These are phyloP conservation scores for Colistium nudipinnis DNA, from an alignment of 2,113 vertebrate species.

Conservation along the genomic window DNA sequence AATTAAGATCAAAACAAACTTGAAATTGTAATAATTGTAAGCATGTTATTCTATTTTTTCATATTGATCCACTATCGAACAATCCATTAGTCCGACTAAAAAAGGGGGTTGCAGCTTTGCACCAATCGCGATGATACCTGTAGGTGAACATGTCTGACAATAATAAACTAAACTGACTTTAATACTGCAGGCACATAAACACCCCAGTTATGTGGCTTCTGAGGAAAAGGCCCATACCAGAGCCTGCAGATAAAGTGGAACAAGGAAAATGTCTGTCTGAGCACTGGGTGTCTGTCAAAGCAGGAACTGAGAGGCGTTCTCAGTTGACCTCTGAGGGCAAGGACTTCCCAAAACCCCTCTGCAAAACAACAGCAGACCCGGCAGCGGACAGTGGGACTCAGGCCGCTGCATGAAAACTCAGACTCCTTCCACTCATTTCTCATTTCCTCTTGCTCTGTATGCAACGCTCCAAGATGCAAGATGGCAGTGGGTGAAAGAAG, in stretches of 20 bases:
- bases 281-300: conserved; percentile 79
- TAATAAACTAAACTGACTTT: conserved; percentile 37
- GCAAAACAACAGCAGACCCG: conserved; percentile 77
- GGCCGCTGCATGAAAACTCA: conserved; percentile 42
- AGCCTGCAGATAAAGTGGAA: conserved; percentile 68
- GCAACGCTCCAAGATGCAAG: conserved; percentile 28
- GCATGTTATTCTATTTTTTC: neutral
- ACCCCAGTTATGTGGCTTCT: conserved; percentile 40
- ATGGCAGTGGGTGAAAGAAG: neutral
- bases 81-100: neutral
- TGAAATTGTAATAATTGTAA: neutral
- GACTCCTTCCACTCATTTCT: conserved; percentile 24
- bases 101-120: neutral
- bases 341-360: conserved; percentile 81
- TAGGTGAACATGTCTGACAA: conserved; percentile 1
- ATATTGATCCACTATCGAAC: neutral
- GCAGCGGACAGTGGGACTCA: conserved; percentile 67
- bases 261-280: conserved; percentile 78
- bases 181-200: conserved; percentile 37
- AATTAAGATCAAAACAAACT: too few relatives aligned
- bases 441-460: neutral
- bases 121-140: neutral
- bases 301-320: conserved; percentile 83
- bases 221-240: conserved; percentile 44
- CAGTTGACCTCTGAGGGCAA: conserved; percentile 78